A percentile compares a stretch with the other conserved stretches of the same genome.
phyloP scores from a whole-genome alignment of 2,797 vertebrate species.

The Dryobates pubescens region DNA sequence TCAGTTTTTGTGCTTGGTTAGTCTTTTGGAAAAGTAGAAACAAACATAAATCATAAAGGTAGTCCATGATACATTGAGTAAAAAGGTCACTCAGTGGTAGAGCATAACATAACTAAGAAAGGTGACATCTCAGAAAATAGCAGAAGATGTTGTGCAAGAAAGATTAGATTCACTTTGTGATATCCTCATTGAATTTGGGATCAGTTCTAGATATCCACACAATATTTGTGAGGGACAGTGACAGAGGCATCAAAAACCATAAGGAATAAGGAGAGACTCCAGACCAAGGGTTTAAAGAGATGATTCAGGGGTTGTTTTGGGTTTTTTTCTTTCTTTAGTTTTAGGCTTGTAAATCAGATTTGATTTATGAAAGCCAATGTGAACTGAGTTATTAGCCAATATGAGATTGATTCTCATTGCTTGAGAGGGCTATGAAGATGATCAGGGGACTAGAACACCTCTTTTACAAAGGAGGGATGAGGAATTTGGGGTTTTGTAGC shows the following conservation, averaged over 20 bases:
- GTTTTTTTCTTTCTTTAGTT: background rate
- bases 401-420: background rate
- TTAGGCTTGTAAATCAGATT: background rate
- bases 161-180: background rate
- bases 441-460: too few species aligned
- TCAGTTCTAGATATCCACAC: rapidly evolving
- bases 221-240: background rate
- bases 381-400: background rate
- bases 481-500: too few species aligned
- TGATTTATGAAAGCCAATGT: background rate
- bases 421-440: too few species aligned
- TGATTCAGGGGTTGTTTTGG: background rate
- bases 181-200: background rate
- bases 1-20: background rate
- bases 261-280: background rate
- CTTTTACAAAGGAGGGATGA: too few species aligned
- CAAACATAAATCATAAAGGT: background rate
- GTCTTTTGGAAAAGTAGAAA: background rate
- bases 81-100: background rate
- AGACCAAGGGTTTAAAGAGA: background rate
- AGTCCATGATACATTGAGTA: rapidly evolving
- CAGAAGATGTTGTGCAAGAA: background rate
- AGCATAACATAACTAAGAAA: background rate
- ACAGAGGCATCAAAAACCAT: background rate
- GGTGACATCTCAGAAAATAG: background rate